Conservation (phyloP, 2,797 vertebrate genomes). For the Argya squamiceps region DNA sequence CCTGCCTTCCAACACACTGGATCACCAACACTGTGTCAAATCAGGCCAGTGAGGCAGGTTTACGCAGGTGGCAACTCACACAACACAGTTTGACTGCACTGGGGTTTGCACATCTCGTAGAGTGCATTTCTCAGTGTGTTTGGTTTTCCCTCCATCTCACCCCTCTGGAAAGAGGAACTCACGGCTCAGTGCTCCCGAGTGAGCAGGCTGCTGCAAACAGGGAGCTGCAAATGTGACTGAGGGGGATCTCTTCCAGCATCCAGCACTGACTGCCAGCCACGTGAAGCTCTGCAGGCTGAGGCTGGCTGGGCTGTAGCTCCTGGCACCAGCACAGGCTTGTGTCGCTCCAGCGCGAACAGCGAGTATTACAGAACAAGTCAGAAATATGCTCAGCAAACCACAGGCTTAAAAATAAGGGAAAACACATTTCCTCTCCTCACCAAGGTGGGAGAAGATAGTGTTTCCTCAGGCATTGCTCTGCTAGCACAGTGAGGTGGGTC, state of each 20-base stretch:
- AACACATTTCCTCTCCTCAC: background rate
- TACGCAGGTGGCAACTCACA: background rate
- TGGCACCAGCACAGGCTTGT: background rate
- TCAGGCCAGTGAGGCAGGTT: rapidly evolving
- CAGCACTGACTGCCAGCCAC: rapidly evolving
- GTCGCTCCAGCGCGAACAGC: rapidly evolving
- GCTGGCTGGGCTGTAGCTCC: background rate
- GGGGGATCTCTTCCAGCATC: background rate
- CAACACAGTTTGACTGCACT: rapidly evolving
- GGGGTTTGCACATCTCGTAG: rapidly evolving
- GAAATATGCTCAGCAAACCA: constrained; percentile 31
- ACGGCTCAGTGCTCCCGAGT: rapidly evolving
- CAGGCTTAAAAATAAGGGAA: constrained; percentile 37
- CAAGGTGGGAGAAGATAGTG: background rate
- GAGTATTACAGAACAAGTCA: background rate
- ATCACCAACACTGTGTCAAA: background rate
- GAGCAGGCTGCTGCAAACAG: background rate
- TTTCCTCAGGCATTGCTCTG: background rate
- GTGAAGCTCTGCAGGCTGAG: background rate
- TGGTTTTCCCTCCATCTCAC: background rate
- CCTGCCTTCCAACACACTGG: background rate
- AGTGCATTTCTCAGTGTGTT: rapidly evolving
- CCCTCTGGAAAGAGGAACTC: background rate
- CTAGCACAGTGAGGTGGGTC: background rate
- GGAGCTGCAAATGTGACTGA: rapidly evolving